Base-by-base conservation (phyloP, 1,140 invertebrate species). In the Pseudomyrmex concolor region DNA sequence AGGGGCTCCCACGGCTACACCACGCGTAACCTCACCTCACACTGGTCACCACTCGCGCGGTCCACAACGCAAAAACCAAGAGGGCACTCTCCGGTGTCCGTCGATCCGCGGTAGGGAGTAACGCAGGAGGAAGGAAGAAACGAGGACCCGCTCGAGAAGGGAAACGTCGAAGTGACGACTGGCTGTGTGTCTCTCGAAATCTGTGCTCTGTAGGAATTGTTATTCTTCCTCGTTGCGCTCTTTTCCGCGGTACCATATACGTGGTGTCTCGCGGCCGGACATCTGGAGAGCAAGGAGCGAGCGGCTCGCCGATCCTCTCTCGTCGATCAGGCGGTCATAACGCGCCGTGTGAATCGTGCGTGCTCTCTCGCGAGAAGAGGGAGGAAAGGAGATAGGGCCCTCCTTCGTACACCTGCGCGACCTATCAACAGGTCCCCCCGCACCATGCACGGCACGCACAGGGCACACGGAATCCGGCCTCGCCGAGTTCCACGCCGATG, bases 21-120 rank as follows among this genome's bases (percentile, higher is more conserved):
- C 89, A 88, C 89, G 87, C 89, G 88, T 87, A 89, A 90, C 88
- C 88, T 90, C 87, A 91, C 88, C 89, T 90, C 88, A 91, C 90
- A 90, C 84, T 9, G 71, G 34, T 34, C 63, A 92, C 89, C 90
- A 89, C 85, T 84, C 62, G 80, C 73, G 74, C 78, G 64, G 60
- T 66, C 62, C 81, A 66, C 78, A 81, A 77, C 82, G 76, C 73
- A 85, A 84, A 86, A 87, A 83, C 88, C 71, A 76, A 85, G 78
- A 84, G 86, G 51, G n/a, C 68, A 63, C 67, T 76, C 67, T 67
- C 67, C 66, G 51, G 34, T 68, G 64, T 45, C 25, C 62, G 60
- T 13, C 8, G 71, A 17, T 19, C 3, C 57, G 48, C 8, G 63
- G 62, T 57, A 17, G 15, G 59, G 25, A 25, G 15, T 12, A 2